Conservation (phyloP, 2,797 vertebrate species). For the Emys orbicularis region DNA sequence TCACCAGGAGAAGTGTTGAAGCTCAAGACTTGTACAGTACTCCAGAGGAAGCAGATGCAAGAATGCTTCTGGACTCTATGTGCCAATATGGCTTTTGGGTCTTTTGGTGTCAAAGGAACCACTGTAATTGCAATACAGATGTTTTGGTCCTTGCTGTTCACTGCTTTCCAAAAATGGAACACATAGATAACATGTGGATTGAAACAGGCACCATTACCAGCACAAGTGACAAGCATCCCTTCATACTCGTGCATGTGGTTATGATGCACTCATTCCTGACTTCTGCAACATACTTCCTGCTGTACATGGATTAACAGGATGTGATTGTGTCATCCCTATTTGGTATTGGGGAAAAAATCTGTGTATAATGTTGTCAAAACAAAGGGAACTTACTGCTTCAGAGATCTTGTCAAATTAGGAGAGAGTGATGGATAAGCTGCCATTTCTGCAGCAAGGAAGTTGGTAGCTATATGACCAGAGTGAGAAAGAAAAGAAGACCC, state of each 20-base stretch:
- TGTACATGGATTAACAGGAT: background rate
- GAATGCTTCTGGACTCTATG: background rate
- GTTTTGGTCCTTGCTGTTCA: background rate
- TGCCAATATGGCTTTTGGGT: background rate
- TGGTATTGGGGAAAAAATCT: background rate
- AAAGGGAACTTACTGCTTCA: background rate
- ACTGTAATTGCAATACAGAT: background rate
- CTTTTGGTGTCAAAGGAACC: background rate
- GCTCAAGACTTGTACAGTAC: background rate
- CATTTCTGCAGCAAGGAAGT: background rate
- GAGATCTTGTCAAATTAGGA: background rate
- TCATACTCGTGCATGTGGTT: background rate
- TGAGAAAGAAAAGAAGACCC: too few species aligned
- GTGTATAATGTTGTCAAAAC: background rate
- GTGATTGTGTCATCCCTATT: background rate
- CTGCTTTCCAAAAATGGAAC: background rate
- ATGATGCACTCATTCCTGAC: background rate
- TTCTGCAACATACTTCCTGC: background rate
- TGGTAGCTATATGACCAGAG: background rate
- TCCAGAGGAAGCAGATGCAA: background rate
- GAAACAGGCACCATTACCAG: background rate
- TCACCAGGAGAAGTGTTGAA: background rate
- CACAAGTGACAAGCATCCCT: background rate
- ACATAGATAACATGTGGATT: background rate
- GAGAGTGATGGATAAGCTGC: background rate